These are phyloP conservation scores for Augochlorella aurata DNA, from an alignment of 2,888 invertebrate genomes.

Conservation along the genomic window DNA sequence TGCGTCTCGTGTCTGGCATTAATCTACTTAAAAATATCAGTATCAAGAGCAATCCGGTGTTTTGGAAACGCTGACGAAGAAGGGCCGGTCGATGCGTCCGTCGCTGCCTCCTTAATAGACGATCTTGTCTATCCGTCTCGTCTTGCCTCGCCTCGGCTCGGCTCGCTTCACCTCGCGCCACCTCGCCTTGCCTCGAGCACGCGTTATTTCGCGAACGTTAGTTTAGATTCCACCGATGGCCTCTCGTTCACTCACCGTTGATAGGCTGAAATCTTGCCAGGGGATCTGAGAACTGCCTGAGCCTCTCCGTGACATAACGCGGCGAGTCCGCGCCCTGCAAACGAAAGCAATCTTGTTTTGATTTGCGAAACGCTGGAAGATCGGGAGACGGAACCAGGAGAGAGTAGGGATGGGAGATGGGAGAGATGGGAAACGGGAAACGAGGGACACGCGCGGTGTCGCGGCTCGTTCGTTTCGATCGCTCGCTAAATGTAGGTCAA, in stretches of 20 bases:
- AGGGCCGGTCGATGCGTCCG: constrained; percentile 22
- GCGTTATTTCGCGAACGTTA: constrained; percentile 17
- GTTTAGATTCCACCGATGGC: background rate
- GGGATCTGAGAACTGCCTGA: constrained; percentile 83
- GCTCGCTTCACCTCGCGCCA: background rate
- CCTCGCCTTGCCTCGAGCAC: background rate
- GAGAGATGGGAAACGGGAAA: constrained; percentile 5
- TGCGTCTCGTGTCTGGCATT: constrained; percentile 79
- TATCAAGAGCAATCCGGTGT: constrained; percentile 51
- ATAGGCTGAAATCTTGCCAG: constrained; percentile 83
- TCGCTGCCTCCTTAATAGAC: constrained; percentile 47
- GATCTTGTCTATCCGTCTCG: constrained; percentile 31
- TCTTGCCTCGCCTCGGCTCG: background rate
- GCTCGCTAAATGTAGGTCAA: constrained; percentile 22
- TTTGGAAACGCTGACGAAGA: constrained; percentile 46
- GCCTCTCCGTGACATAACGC: constrained; percentile 82
- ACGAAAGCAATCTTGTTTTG: constrained; percentile 56
- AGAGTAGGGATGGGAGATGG: background rate
- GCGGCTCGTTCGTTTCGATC: constrained; percentile 30
- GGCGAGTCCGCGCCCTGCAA: constrained; percentile 82
- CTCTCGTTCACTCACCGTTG: constrained; percentile 81
- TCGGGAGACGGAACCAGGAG: background rate
- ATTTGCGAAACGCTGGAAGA: background rate
- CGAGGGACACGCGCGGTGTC: constrained; percentile 16
- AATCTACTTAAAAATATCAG: constrained; percentile 80